Conservation (phyloP, 2,888 invertebrate species). For the Carpatolechia fugitivella region DNA sequence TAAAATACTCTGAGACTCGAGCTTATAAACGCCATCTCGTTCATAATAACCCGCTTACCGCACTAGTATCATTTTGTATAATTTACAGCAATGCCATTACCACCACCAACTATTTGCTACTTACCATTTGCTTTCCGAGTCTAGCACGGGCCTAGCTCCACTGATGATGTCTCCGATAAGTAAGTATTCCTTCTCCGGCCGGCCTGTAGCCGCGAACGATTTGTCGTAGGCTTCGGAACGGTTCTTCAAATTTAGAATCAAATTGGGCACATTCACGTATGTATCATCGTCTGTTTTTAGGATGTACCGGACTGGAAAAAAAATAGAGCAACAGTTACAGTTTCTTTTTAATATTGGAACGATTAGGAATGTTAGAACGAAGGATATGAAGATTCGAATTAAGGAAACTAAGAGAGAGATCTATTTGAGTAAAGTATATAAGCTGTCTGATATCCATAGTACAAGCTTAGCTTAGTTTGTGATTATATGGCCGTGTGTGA, state of each 20-base stretch:
- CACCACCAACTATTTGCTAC: too few species aligned
- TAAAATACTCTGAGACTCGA: too few species aligned
- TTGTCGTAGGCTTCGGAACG: slow-evolving; percentile 45
- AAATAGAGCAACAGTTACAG: not conserved
- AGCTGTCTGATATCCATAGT: too few species aligned
- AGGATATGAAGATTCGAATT: too few species aligned
- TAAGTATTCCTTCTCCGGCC: slow-evolving; percentile 61
- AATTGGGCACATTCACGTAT: slow-evolving; percentile 87
- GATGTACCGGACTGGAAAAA: slow-evolving; percentile 79
- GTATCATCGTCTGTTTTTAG: slow-evolving; percentile 94
- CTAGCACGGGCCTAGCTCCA: slow-evolving; percentile 86
- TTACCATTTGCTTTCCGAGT: slow-evolving; percentile 48
- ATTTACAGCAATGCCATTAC: too few species aligned
- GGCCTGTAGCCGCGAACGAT: slow-evolving; percentile 21
- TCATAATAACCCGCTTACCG: too few species aligned
- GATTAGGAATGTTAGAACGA: not conserved
- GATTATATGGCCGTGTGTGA: too few species aligned
- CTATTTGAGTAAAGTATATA: too few species aligned
- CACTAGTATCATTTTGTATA: too few species aligned
- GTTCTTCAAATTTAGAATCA: slow-evolving; percentile 72
- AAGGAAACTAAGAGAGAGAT: too few species aligned
- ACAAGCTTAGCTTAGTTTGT: too few species aligned
- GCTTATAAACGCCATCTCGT: too few species aligned
- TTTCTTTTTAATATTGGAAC: not conserved
- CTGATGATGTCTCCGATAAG: slow-evolving; percentile 89